These are phyloP conservation scores for Siniperca knerii DNA, from an alignment of 2,113 vertebrate species.

Conservation along the genomic window DNA sequence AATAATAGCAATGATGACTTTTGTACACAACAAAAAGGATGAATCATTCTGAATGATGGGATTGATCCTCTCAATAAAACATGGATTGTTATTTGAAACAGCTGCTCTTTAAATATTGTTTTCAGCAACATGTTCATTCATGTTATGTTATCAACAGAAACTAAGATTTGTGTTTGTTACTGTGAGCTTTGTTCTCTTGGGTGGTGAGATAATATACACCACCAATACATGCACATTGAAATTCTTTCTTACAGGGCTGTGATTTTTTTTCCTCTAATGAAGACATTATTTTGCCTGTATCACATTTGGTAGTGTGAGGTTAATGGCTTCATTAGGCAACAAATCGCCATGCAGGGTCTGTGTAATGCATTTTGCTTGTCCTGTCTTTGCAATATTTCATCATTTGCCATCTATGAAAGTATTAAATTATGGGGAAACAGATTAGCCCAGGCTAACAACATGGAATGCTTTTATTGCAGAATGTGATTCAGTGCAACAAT, in stretches of 20 bases:
- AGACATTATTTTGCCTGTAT: slow-evolving; percentile 81
- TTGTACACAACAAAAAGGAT: slow-evolving; percentile 17
- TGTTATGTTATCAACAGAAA: slow-evolving; percentile 40
- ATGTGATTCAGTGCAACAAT: slow-evolving; percentile 67
- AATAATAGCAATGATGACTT: slow-evolving; percentile 38
- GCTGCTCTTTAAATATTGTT: slow-evolving; percentile 25
- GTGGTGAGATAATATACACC: slow-evolving; percentile 63
- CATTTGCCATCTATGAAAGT: slow-evolving; percentile 78
- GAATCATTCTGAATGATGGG: slow-evolving; percentile 13
- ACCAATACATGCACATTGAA: slow-evolving; percentile 50
- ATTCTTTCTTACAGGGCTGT: slow-evolving; percentile 63
- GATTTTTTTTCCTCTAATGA: slow-evolving; percentile 76
- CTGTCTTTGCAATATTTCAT: slow-evolving; percentile 78
- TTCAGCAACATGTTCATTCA: slow-evolving; percentile 3
- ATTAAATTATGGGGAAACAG: slow-evolving; percentile 79
- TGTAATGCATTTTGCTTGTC: slow-evolving; percentile 65
- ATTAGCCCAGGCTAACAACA: slow-evolving; percentile 75
- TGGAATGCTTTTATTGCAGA: slow-evolving; percentile 73
- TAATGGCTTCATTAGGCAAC: slow-evolving; percentile 85
- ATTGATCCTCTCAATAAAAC: slow-evolving; percentile 26
- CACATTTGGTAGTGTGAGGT: slow-evolving; percentile 82
- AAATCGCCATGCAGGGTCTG: slow-evolving; percentile 77
- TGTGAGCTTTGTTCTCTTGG: slow-evolving; percentile 32
- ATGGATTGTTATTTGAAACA: slow-evolving; percentile 26
- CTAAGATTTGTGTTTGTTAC: slow-evolving; percentile 52